These are phyloP conservation scores for Cheumatopsyche charites DNA, from an alignment of 1,140 invertebrate species.

Conservation along the genomic window DNA sequence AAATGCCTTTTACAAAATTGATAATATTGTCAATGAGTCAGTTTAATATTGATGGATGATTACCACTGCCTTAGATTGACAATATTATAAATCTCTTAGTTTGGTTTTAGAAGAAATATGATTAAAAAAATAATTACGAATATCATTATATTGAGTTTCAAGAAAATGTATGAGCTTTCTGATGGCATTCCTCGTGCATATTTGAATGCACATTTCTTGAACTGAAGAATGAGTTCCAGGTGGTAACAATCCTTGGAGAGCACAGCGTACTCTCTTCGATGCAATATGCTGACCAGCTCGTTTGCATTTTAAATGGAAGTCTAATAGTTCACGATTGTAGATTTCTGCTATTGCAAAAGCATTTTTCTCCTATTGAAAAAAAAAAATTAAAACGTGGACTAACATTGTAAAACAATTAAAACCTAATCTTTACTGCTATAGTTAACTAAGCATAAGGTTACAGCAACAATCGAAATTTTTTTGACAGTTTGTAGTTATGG, in stretches of 20 bases:
- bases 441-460: no score
- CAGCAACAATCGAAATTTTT: no score
- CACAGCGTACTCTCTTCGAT: slow-evolving; percentile 2
- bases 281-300: slow-evolving; percentile 7
- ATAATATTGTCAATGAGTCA: no score
- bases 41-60: not conserved
- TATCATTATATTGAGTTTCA: slow-evolving; percentile 27
- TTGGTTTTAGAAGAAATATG: not conserved
- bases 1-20: no score
- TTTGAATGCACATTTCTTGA: slow-evolving; percentile 18
- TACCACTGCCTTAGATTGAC: not conserved
- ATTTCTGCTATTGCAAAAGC: not conserved
- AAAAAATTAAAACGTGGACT: not conserved
- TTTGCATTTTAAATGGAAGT: slow-evolving; percentile 21
- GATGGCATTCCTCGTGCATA: slow-evolving; percentile 31
- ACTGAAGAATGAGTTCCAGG: slow-evolving; percentile 4
- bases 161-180: slow-evolving; percentile 19
- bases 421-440: not conserved
- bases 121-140: slow-evolving; percentile 12
- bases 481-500: no score
- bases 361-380: not conserved
- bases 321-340: slow-evolving; percentile 6
- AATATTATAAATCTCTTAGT: not conserved
- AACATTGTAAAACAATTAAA: not conserved
- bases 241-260: slow-evolving; percentile 24